Evolutionary conservation across 2,797 vertebrate genomes (phyloP).

Genomic region (Sebastes kiyomatsui): DNA sequence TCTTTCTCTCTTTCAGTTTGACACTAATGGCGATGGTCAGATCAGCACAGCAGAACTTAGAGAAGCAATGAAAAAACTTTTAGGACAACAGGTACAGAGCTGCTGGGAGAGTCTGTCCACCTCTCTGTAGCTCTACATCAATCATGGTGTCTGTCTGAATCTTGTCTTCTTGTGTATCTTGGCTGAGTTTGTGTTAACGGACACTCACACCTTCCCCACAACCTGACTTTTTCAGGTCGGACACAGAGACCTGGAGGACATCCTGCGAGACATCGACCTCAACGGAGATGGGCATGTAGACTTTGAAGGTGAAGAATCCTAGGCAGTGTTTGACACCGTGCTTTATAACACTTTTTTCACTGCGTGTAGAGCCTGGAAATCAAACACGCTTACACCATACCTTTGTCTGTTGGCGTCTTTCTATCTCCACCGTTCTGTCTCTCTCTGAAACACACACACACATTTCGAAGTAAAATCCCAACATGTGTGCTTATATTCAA

Average conservation of each 20-base stretch:
- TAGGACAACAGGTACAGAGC: constrained; percentile 90
- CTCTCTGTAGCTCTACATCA: constrained; percentile 15
- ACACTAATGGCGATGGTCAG: constrained; percentile 96
- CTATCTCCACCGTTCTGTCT: background rate
- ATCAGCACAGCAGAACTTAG: constrained; percentile 96
- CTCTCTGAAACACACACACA: background rate
- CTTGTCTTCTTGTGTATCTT: background rate
- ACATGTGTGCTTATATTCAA: constrained; percentile 34
- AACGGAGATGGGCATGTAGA: constrained; percentile 98
- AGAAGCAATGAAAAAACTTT: constrained; percentile 97
- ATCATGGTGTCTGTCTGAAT: constrained; percentile 19
- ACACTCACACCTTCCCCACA: constrained; percentile 6
- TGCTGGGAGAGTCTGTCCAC: background rate
- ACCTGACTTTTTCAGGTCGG: constrained; percentile 83
- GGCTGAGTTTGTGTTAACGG: background rate
- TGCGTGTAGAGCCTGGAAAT: background rate
- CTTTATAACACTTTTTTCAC: background rate
- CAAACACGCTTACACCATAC: background rate
- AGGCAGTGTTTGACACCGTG: background rate
- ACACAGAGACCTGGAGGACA: constrained; percentile 97
- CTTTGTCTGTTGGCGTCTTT: background rate
- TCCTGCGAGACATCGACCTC: constrained; percentile 95
- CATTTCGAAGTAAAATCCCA: constrained; percentile 30
- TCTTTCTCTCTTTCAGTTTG: constrained; percentile 85
- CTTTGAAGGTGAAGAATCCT: constrained; percentile 91